A percentile compares a stretch with the other conserved stretches of the same genome.
These are phyloP conservation scores for Luscinia megarhynchos DNA, from an alignment of 2,797 vertebrate genomes.

Conservation along the genomic window DNA sequence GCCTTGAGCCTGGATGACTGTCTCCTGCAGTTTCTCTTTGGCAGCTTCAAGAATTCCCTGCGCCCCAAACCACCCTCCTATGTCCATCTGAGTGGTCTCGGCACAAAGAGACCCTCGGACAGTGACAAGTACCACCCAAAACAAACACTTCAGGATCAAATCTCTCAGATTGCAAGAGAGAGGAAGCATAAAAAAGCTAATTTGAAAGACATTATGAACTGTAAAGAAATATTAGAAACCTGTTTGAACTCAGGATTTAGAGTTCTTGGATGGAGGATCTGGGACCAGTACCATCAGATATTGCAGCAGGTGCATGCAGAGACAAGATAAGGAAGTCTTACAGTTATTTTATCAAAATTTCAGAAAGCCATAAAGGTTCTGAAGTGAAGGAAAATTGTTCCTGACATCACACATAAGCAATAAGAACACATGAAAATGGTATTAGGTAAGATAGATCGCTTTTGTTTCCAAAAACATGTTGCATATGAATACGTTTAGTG, in stretches of 20 bases:
- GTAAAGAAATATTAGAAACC: background rate
- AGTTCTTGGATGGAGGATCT: background rate
- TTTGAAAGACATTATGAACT: background rate
- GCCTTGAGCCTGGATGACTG: no score
- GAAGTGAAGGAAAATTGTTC: background rate
- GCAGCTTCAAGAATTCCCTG: no score
- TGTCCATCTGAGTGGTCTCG: no score
- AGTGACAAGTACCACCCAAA: background rate
- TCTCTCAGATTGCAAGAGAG: background rate
- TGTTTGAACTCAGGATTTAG: background rate
- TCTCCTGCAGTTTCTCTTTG: no score
- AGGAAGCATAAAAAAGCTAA: background rate
- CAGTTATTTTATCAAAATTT: background rate
- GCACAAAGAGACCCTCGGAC: no score
- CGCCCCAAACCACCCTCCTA: no score
- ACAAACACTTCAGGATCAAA: background rate
- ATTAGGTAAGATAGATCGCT: background rate
- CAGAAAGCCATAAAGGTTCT: background rate
- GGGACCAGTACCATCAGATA: background rate
- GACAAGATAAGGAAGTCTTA: background rate
- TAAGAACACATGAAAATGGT: background rate
- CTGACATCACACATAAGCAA: background rate
- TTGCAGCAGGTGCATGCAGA: background rate
- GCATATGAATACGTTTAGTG: background rate
- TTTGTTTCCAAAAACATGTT: background rate